Percentiles rank a stretch among this genome's conserved stretches.
Conservation (phyloP, 1,140 invertebrate genomes). For the Drosophila bipectinata region DNA sequence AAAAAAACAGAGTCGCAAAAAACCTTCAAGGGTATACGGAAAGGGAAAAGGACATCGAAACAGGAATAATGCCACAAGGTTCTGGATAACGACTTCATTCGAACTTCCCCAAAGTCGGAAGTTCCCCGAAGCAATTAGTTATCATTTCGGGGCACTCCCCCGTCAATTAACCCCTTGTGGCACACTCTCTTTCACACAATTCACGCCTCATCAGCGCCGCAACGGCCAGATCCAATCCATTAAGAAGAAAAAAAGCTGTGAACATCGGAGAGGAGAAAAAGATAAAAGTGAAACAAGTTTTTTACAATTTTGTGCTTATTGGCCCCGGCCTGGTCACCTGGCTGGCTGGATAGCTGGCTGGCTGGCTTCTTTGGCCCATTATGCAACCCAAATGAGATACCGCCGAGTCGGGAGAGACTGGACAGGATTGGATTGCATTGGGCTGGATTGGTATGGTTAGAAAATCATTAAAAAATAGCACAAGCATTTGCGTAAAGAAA, state of each 20-base stretch:
- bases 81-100: constrained; percentile 40
- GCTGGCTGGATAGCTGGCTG: constrained; percentile 17
- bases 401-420: constrained; percentile 1
- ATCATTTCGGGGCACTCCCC: constrained; percentile 19
- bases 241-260: constrained; percentile 55
- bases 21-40: constrained; percentile 46
- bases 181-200: constrained; percentile 43
- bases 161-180: constrained; percentile 46
- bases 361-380: constrained; percentile 72
- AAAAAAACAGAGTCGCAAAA: constrained; percentile 1
- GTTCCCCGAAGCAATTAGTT: constrained; percentile 28
- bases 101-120: constrained; percentile 21
- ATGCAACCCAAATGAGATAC: constrained; percentile 59
- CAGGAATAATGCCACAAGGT: constrained; percentile 26
- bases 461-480: constrained; percentile 77
- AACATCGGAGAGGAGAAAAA: constrained; percentile 9
- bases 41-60: constrained; percentile 53
- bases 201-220: constrained; percentile 47
- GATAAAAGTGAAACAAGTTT: constrained; percentile 66
- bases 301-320: constrained; percentile 74
- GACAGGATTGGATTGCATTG: constrained; percentile 19
- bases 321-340: constrained; percentile 64
- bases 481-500: constrained; percentile 77
- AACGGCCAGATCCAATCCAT: constrained; percentile 52
- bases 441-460: constrained; percentile 45